Percentiles rank a stretch among this genome's conserved stretches.
These are phyloP conservation scores for Albula glossodonta DNA, from an alignment of 2,113 vertebrate species.

Conservation along the genomic window DNA sequence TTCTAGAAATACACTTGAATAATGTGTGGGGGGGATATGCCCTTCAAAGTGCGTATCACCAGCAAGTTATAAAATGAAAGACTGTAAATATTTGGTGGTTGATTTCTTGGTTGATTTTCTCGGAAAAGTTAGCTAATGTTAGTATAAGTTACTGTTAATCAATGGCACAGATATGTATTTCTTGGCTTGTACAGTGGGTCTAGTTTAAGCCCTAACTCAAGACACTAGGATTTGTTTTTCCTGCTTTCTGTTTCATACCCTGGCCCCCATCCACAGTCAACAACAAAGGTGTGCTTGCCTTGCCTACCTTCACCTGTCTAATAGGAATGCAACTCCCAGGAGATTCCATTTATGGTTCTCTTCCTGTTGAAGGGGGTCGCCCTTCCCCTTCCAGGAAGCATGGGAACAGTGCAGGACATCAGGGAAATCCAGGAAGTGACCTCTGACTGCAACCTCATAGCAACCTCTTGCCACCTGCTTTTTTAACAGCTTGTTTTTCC, in stretches of 20 bases:
- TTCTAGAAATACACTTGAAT: no score
- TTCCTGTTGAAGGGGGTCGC: neutral
- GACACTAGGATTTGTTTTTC: neutral
- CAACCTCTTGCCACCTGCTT: constrained; percentile 37
- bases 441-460: constrained; percentile 21
- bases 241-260: neutral
- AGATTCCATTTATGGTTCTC: constrained; percentile 17
- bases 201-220: no score
- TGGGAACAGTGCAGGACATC: constrained; percentile 14
- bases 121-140: no score
- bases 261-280: neutral
- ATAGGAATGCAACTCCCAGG: constrained; percentile 23
- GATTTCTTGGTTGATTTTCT: no score
- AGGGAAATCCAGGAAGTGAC: constrained; percentile 25
- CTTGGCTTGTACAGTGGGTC: no score
- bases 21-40: no score
- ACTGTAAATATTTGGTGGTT: no score
- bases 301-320: constrained; percentile 15
- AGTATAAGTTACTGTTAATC: no score
- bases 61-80: no score
- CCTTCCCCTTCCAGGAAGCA: constrained; percentile 22
- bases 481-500: constrained; percentile 6
- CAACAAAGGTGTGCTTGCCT: constrained; percentile 1
- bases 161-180: no score
- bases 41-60: no score